Evolutionary conservation across 2,888 invertebrate species (phyloP).

Genomic region (Miltochrista miniata): DNA sequence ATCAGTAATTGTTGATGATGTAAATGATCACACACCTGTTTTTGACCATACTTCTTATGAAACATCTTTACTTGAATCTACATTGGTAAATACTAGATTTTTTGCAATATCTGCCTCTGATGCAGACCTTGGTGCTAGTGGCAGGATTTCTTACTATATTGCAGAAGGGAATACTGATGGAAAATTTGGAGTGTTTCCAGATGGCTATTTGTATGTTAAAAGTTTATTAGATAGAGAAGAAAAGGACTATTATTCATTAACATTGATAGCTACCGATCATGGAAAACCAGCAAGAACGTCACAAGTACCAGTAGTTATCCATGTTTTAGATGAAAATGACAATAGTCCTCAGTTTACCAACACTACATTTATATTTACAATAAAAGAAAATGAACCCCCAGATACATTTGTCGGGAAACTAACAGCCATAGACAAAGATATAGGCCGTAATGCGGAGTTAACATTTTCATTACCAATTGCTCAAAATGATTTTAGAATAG

Average conservation of each 20-base stretch:
- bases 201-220: conserved; percentile 95
- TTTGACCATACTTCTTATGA: conserved; percentile 97
- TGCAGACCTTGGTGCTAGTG: conserved; percentile 92
- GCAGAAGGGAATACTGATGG: conserved; percentile 93
- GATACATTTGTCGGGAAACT: conserved; percentile 97
- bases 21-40: conserved; percentile 97
- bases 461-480: conserved; percentile 90
- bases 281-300: conserved; percentile 91
- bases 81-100: conserved; percentile 94
- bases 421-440: conserved; percentile 94
- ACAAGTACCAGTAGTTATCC: conserved; percentile 95
- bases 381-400: conserved; percentile 93
- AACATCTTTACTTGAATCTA: conserved; percentile 95
- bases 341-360: conserved; percentile 97
- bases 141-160: conserved; percentile 91
- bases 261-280: conserved; percentile 92
- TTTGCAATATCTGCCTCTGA: conserved; percentile 96
- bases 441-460: conserved; percentile 95
- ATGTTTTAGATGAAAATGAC: conserved; percentile 98
- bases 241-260: conserved; percentile 95
- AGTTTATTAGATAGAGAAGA: conserved; percentile 94
- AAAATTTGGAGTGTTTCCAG: conserved; percentile 97
- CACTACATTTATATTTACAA: conserved; percentile 94
- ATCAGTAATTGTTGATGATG: conserved; percentile 90
- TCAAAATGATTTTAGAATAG: conserved; percentile 93